A percentile compares a stretch with the other conserved stretches of the same genome.
Evolutionary conservation across 2,797 vertebrate genomes (phyloP).

Genomic region (Harpagifer antarcticus): DNA sequence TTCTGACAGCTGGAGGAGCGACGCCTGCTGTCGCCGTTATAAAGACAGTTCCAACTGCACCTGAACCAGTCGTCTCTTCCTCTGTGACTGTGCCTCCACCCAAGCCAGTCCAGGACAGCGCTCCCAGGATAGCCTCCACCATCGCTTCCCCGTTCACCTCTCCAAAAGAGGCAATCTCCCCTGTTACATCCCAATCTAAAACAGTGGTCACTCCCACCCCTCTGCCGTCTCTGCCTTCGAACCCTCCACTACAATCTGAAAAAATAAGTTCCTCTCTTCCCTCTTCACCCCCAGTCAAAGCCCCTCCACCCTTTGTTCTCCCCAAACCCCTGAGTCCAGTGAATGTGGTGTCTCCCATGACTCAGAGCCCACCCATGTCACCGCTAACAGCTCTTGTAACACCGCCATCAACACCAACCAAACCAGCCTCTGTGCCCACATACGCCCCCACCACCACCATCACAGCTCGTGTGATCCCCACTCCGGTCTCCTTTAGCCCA

Average conservation of each 20-base stretch:
- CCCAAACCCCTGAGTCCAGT: slow-evolving; percentile 83
- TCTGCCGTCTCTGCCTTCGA: slow-evolving; percentile 21
- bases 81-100: slow-evolving; percentile 14
- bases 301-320: slow-evolving; percentile 70
- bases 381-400: slow-evolving; percentile 54
- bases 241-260: background rate
- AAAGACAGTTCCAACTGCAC: slow-evolving; percentile 41
- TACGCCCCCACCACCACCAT: slow-evolving; percentile 61
- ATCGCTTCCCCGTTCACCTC: slow-evolving; percentile 21
- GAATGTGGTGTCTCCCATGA: slow-evolving; percentile 81
- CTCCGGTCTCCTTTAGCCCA: slow-evolving; percentile 66
- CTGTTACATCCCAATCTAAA: slow-evolving; percentile 26
- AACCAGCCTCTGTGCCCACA: slow-evolving; percentile 70
- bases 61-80: slow-evolving; percentile 38
- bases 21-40: slow-evolving; percentile 52
- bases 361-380: slow-evolving; percentile 63
- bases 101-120: slow-evolving; percentile 39
- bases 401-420: slow-evolving; percentile 61
- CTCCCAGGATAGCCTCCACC: slow-evolving; percentile 28
- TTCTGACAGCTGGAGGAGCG: slow-evolving; percentile 59
- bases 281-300: slow-evolving; percentile 59
- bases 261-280: slow-evolving; percentile 30
- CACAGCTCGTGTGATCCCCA: slow-evolving; percentile 58
- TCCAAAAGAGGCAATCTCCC: slow-evolving; percentile 16
- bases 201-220: background rate